Conservation (phyloP, 2,888 invertebrate genomes). For the Pandemis corylana region DNA sequence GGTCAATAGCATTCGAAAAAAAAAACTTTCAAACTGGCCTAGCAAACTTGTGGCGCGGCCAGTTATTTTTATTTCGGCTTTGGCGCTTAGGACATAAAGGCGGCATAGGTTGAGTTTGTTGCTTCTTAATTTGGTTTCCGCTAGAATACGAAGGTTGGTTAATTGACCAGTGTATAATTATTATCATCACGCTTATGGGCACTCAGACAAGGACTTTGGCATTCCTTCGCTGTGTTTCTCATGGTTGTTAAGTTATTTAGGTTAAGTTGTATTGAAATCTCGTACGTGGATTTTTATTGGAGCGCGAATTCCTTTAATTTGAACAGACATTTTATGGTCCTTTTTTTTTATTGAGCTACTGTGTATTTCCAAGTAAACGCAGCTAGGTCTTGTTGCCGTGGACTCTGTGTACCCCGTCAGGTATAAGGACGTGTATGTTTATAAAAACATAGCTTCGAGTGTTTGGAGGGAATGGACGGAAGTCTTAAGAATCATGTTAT, state of each 20-base stretch:
- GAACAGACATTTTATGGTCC: neutral
- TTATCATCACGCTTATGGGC: slow-evolving; percentile 14
- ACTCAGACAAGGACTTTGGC: slow-evolving; percentile 12
- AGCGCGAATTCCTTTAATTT: neutral
- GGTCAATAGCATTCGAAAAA: slow-evolving; percentile 19
- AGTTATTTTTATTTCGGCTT: neutral
- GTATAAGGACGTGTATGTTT: too few relatives aligned
- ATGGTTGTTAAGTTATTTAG: slow-evolving; percentile 17
- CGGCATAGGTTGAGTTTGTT: neutral
- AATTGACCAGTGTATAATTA: slow-evolving; percentile 22
- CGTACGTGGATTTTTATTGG: slow-evolving; percentile 1
- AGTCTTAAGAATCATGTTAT: too few relatives aligned
- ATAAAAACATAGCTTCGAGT: too few relatives aligned
- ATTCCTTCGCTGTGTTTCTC: slow-evolving; percentile 14
- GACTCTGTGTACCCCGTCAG: too few relatives aligned
- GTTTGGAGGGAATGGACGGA: too few relatives aligned
- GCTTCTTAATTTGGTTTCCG: slow-evolving; percentile 10
- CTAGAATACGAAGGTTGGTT: slow-evolving; percentile 12
- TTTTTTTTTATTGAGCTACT: neutral
- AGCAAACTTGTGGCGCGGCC: neutral
- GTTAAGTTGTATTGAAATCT: slow-evolving; percentile 13
- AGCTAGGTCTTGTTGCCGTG: too few relatives aligned
- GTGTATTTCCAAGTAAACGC: too few relatives aligned
- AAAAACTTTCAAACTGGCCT: slow-evolving; percentile 14
- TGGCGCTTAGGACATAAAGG: slow-evolving; percentile 1